phyloP scores from a whole-genome alignment of 2,888 invertebrate species.

The Chymomyza procnemis region DNA sequence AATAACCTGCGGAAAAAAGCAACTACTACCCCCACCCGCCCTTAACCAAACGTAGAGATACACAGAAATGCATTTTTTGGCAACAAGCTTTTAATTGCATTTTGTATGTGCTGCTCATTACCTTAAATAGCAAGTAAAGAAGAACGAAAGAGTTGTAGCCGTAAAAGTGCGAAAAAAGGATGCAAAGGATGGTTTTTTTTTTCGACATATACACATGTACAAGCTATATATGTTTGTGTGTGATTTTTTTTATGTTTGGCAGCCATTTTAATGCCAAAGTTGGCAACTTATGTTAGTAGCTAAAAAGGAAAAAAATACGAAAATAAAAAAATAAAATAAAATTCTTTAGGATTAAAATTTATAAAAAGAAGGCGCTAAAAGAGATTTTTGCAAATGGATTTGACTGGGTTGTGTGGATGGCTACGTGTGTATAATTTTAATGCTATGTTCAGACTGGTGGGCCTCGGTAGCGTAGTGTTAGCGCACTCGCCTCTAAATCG shows the following conservation, averaged over 20 bases:
- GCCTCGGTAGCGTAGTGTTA: too few species aligned
- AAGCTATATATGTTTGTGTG: background rate
- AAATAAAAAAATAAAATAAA: background rate
- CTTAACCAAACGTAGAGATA: slow-evolving; percentile 9
- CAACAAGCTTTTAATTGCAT: slow-evolving; percentile 74
- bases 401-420: slow-evolving; percentile 20
- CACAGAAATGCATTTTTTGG: slow-evolving; percentile 69
- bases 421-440: slow-evolving; percentile 15
- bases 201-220: background rate
- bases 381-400: slow-evolving; percentile 31
- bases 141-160: slow-evolving; percentile 13
- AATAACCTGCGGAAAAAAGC: slow-evolving; percentile 16
- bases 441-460: background rate
- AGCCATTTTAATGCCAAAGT: slow-evolving; percentile 65
- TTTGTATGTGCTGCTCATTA: slow-evolving; percentile 75
- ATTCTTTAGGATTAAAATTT: background rate
- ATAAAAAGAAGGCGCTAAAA: slow-evolving; percentile 8
- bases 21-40: background rate
- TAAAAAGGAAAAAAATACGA: slow-evolving; percentile 12
- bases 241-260: slow-evolving; percentile 31
- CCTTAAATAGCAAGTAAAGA: slow-evolving; percentile 55
- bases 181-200: too few species aligned
- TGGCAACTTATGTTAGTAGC: slow-evolving; percentile 55
- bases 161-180: background rate
- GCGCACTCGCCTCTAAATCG: too few species aligned